Conservation (phyloP, 30 jellyfish, hydroid and myxozoan genomes). For the Cassiopea andromeda region DNA sequence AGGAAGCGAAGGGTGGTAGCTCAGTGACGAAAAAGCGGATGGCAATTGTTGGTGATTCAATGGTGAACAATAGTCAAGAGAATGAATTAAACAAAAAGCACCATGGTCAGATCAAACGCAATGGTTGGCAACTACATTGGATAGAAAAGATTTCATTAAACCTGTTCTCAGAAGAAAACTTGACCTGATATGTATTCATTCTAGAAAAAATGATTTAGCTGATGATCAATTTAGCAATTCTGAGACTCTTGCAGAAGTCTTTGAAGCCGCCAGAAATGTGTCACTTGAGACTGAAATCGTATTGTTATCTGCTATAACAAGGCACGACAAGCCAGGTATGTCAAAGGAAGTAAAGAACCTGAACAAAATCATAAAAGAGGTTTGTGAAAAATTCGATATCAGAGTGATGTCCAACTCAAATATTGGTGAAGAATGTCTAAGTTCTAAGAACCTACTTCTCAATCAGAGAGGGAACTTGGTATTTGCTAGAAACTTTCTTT, state of each 20-base stretch:
- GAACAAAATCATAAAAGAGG: background rate
- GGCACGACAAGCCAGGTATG: constrained; percentile 13
- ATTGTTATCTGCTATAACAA: background rate
- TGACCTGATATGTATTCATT: constrained; percentile 7
- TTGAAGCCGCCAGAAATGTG: background rate
- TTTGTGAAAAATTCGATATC: constrained; percentile 2
- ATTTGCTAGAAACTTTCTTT: background rate
- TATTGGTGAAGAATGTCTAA: background rate
- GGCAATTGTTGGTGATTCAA: background rate
- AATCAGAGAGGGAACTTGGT: background rate
- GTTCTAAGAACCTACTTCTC: background rate
- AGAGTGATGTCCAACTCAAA: constrained; percentile 6
- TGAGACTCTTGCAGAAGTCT: background rate
- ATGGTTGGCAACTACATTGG: constrained; percentile 5
- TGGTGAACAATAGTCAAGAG: constrained; percentile 7
- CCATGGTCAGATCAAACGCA: constrained; percentile 5
- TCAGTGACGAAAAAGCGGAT: background rate
- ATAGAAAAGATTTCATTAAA: background rate
- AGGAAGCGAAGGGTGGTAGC: background rate
- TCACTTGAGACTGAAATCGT: constrained; percentile 18
- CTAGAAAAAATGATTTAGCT: constrained; percentile 18
- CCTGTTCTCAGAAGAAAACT: background rate
- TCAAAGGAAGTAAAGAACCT: background rate
- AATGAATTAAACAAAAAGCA: constrained; percentile 12
- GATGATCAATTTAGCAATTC: background rate